phyloP scores from a whole-genome alignment of 2,113 vertebrate species.

The Donacobius atricapilla region DNA sequence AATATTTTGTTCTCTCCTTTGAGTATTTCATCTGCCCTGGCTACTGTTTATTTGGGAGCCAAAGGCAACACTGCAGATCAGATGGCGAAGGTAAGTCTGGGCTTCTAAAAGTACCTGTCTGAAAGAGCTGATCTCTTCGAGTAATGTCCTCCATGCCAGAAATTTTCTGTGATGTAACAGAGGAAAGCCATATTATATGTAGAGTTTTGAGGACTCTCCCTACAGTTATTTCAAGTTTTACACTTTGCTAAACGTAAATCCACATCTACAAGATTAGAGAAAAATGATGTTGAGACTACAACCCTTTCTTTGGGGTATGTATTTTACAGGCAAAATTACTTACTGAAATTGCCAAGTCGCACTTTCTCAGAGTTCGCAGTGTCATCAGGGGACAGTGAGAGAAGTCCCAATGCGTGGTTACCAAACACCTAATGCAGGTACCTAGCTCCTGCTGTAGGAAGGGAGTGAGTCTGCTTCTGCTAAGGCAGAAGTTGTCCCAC shows the following conservation, averaged over 20 bases:
- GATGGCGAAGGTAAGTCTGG: conserved; percentile 82
- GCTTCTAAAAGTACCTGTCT: not conserved
- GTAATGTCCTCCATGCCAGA: not conserved
- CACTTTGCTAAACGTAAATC: not conserved
- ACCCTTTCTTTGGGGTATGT: not conserved
- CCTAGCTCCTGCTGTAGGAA: accelerated
- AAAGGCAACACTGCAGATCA: conserved; percentile 80
- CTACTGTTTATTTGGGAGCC: conserved; percentile 84
- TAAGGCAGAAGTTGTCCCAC: not conserved
- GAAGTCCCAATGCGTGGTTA: not conserved
- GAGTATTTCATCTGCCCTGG: conserved; percentile 84
- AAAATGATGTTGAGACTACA: not conserved
- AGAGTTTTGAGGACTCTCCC: not conserved
- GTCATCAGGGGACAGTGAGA: not conserved
- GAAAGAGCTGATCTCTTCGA: not conserved
- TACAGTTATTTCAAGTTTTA: not conserved
- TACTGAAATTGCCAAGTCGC: accelerated
- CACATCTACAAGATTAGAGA: not conserved
- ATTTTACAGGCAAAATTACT: not conserved
- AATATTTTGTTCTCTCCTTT: conserved; percentile 87
- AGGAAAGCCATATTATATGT: not conserved
- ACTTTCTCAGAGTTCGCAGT: not conserved
- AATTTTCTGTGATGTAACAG: not conserved
- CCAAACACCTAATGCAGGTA: not conserved
- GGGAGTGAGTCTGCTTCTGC: not conserved